A percentile compares a stretch with the other conserved stretches of the same genome.
These are phyloP conservation scores for Drosophila pseudotakahashii DNA, from an alignment of 2,888 invertebrate genomes.

Conservation along the genomic window DNA sequence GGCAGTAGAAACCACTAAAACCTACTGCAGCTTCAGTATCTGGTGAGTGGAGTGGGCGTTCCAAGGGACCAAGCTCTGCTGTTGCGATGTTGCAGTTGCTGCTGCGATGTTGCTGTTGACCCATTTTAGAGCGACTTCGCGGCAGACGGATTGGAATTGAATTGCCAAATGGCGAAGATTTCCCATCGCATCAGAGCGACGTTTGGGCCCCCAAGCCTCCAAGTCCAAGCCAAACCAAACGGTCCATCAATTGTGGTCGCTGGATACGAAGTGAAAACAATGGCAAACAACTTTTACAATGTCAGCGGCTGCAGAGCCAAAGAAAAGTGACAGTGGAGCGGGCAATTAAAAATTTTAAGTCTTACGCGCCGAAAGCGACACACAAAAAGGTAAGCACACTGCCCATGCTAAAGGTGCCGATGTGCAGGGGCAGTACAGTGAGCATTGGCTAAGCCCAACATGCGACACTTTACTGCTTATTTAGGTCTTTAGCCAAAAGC, in stretches of 20 bases:
- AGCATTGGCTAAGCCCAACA: neutral
- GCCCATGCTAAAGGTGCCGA: conserved; percentile 4
- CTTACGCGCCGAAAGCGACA: conserved; percentile 48
- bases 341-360: conserved; percentile 53
- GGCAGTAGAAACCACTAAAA: no score
- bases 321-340: conserved; percentile 73
- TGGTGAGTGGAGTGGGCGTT: conserved; percentile 1
- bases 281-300: conserved; percentile 69
- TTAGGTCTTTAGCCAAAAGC: no score
- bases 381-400: conserved; percentile 33
- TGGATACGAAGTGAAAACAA: conserved; percentile 62
- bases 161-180: conserved; percentile 34
- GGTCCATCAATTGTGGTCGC: conserved; percentile 16
- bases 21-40: neutral
- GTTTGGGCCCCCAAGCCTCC: neutral
- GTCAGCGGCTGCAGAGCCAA: conserved; percentile 26
- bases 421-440: conserved; percentile 2
- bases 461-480: no score
- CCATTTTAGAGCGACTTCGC: conserved; percentile 33
- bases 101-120: conserved; percentile 22
- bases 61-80: neutral
- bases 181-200: conserved; percentile 6
- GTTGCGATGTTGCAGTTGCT: conserved; percentile 2
- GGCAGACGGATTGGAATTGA: conserved; percentile 18
- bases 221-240: neutral